Percentiles rank a stretch among this genome's conserved stretches.
These are phyloP conservation scores for Lycaon pictus DNA, from an alignment of 2,113 vertebrate species.

Conservation along the genomic window DNA sequence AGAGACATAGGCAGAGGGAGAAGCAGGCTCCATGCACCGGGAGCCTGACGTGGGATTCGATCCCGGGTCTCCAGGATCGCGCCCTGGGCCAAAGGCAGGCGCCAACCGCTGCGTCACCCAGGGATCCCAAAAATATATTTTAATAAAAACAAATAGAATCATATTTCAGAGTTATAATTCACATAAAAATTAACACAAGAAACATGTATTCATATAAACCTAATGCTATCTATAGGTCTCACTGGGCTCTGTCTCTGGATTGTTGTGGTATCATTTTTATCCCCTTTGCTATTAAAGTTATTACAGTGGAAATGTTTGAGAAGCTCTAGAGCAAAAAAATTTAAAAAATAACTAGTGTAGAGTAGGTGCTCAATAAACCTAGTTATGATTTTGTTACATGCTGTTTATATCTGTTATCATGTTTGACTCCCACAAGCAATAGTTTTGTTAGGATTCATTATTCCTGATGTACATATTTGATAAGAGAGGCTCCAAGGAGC, in stretches of 20 bases:
- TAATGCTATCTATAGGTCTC: background rate
- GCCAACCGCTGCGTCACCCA: no score
- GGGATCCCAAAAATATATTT: background rate
- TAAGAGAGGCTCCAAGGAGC: background rate
- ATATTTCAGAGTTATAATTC: background rate
- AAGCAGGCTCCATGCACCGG: no score
- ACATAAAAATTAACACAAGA: background rate
- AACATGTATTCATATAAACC: background rate
- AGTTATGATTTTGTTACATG: background rate
- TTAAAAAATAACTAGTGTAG: background rate
- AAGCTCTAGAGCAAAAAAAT: background rate
- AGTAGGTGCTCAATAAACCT: background rate
- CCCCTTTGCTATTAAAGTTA: background rate
- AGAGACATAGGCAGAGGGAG: no score
- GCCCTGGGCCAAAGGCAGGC: no score
- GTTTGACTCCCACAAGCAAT: background rate
- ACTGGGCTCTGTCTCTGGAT: background rate
- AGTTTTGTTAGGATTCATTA: background rate
- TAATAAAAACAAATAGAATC: background rate
- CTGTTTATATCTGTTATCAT: background rate
- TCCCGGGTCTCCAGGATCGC: no score
- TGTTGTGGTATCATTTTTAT: background rate
- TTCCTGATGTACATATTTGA: background rate
- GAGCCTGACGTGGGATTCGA: no score
- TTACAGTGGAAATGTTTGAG: background rate